Evolutionary conservation across 2,797 vertebrate genomes (phyloP), one percentile per base, ranked within the genome.

Genomic region (Aeoliscus strigatus): DNA sequence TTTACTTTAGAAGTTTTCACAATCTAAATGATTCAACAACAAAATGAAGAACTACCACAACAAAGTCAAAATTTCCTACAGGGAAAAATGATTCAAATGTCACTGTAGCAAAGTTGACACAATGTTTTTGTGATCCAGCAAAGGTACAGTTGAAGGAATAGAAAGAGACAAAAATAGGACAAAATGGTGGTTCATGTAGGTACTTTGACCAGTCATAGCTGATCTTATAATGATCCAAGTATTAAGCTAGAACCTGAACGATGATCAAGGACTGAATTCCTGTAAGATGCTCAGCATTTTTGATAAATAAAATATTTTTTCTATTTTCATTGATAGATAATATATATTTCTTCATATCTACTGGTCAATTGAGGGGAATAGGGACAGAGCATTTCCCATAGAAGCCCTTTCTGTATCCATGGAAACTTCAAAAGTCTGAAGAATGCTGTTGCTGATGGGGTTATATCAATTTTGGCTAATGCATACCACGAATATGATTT

Each of bases 21-120:
- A 88, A 84, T 91, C 87, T 90, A 89, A 87, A 89, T 89, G 87
- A 88, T 86, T 87, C 70, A 88, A 89, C 88, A 87, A 88, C 87
- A 87, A 89, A 90, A 91, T 91, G 88, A 87, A 69, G 77, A 88
- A 87, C 88, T 91, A 90, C 87, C 81, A 90, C 88, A 88, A 88
- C 86, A 87, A 86, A 89, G 82, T 85, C 77, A 79, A 84, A 83
- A 85, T 85, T 73, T 82, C 54, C 75, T 80, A 82, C 82, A 57
- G 51, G 72, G 74, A 59, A 81, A 80, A 82, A 78, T 69, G 53
- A 86, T 80, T 77, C 77, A 79, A 79, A 84, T 84, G 75, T 83
- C 80, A 86, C 76, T 66, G 73, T 77, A 75, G 79, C 82, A 82
- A 86, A 80, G 77, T 61, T 66, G 81, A 83, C 77, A 84, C 74